A percentile compares a stretch with the other conserved stretches of the same genome.
phyloP scores from a whole-genome alignment of 2,888 invertebrate species.

The Abscondita cerata region DNA sequence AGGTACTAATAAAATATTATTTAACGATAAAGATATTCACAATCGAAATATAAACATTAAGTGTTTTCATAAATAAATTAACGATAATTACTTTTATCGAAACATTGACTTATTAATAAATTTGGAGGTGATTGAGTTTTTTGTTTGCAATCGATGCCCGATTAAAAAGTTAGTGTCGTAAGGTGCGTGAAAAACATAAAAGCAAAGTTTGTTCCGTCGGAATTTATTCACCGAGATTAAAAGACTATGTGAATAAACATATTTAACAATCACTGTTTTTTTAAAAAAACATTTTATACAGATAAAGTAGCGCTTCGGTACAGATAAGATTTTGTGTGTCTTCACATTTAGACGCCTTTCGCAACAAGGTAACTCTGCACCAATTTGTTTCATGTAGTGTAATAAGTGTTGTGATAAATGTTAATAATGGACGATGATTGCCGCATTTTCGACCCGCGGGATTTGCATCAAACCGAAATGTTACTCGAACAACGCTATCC shows the following conservation, averaged over 20 bases:
- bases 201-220: background rate
- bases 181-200: background rate
- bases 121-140: background rate
- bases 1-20: constrained; percentile 13
- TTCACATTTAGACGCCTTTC: too few species aligned
- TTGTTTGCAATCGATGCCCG: constrained; percentile 1
- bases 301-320: too few species aligned
- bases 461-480: constrained; percentile 45
- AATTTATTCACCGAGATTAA: background rate
- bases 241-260: background rate
- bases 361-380: constrained; percentile 16
- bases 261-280: background rate
- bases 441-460: constrained; percentile 46
- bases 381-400: constrained; percentile 19
- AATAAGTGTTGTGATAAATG: constrained; percentile 38
- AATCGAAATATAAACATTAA: constrained; percentile 21
- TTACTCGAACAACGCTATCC: constrained; percentile 47
- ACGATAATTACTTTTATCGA: background rate
- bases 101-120: background rate
- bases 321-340: background rate
- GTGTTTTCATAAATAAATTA: constrained; percentile 20
- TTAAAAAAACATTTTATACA: background rate
- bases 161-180: background rate
- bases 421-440: constrained; percentile 54
- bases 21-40: background rate